These are phyloP conservation scores for Trichacis sp. DNA, from an alignment of 2,888 invertebrate species.

Conservation along the genomic window DNA sequence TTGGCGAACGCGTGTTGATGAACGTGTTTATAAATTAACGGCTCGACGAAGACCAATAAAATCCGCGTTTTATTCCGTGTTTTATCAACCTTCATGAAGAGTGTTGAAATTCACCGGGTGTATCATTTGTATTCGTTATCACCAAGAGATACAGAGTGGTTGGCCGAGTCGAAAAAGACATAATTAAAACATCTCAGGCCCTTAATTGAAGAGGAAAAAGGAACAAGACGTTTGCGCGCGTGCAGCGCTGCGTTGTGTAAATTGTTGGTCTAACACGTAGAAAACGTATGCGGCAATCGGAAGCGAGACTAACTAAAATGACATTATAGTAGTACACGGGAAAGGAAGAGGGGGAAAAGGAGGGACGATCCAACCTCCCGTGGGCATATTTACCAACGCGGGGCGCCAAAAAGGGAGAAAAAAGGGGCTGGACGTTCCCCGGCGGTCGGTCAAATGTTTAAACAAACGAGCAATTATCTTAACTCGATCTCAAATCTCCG, in stretches of 20 bases:
- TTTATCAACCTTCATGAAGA: background rate
- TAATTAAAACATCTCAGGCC: background rate
- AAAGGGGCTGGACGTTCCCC: constrained; percentile 44
- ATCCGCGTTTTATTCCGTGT: too few relatives aligned
- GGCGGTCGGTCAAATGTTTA: constrained; percentile 63
- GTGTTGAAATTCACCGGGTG: background rate
- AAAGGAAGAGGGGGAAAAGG: too few relatives aligned
- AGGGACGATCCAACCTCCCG: constrained; percentile 4
- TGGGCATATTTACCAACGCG: constrained; percentile 16
- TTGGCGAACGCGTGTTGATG: too few relatives aligned
- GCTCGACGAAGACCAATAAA: too few relatives aligned
- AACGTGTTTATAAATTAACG: too few relatives aligned
- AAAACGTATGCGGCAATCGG: constrained; percentile 17
- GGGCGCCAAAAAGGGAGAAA: constrained; percentile 48
- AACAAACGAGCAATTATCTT: constrained; percentile 68
- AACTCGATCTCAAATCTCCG: constrained; percentile 64
- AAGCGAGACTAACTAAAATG: constrained; percentile 10
- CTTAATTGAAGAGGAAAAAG: too few relatives aligned
- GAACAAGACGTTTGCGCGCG: too few relatives aligned
- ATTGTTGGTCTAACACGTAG: background rate
- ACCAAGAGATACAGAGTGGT: background rate
- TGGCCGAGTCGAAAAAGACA: background rate
- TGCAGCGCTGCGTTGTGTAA: background rate
- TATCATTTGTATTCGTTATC: background rate
- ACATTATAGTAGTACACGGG: too few relatives aligned